phyloP scores from a whole-genome alignment of 1,140 invertebrate species.

The Vanessa tameamea region DNA sequence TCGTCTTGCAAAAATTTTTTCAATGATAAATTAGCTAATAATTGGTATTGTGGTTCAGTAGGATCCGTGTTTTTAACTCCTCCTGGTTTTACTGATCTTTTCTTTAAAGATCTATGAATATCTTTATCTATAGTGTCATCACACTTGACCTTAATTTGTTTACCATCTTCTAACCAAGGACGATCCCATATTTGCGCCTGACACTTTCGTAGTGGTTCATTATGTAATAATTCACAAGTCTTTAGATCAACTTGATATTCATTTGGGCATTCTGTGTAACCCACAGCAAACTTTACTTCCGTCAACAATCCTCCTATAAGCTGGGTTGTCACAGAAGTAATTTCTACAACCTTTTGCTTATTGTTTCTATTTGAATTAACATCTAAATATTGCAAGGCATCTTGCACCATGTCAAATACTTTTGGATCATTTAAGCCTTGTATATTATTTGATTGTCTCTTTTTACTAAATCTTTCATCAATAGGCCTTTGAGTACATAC shows the following conservation, averaged over 20 bases:
- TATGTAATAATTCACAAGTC: conserved; percentile 50
- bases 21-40: conserved; percentile 51
- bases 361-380: conserved; percentile 53
- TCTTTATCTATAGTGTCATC: conserved; percentile 40
- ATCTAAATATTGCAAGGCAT: conserved; percentile 56
- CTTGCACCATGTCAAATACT: conserved; percentile 50
- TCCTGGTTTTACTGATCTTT: conserved; percentile 35
- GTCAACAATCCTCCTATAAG: conserved; percentile 64
- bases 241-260: conserved; percentile 40
- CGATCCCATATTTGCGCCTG: conserved; percentile 81
- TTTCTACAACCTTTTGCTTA: conserved; percentile 56
- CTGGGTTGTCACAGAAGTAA: conserved; percentile 53
- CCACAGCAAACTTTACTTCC: conserved; percentile 75
- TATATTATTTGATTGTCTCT: conserved; percentile 20
- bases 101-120: conserved; percentile 30
- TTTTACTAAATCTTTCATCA: conserved; percentile 46
- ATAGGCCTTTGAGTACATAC: conserved; percentile 47
- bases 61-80: conserved; percentile 37
- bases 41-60: conserved; percentile 41
- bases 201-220: conserved; percentile 71
- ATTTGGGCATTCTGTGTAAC: conserved; percentile 73
- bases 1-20: conserved; percentile 40
- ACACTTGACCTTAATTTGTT: conserved; percentile 74
- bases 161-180: conserved; percentile 82
- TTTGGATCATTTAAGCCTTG: conserved; percentile 45